These are phyloP conservation scores for Papilio elwesi DNA, from an alignment of 2,888 invertebrate species.

Conservation along the genomic window DNA sequence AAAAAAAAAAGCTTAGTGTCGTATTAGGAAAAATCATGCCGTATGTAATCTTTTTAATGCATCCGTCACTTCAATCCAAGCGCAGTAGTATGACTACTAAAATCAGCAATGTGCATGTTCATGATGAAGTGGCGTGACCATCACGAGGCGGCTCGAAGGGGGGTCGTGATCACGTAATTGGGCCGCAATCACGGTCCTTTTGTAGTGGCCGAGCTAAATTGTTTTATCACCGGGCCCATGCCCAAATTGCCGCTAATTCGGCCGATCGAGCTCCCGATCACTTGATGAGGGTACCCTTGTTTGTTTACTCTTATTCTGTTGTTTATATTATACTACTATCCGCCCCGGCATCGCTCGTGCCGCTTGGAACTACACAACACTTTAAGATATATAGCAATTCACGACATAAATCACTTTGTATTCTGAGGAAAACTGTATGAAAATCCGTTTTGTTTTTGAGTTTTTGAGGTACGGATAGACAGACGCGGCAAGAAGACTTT, in stretches of 20 bases:
- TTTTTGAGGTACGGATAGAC: too few species aligned
- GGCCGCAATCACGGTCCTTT: constrained; percentile 37
- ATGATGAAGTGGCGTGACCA: neutral
- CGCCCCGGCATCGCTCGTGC: neutral
- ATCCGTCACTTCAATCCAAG: too few species aligned
- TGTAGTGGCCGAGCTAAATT: constrained; percentile 39
- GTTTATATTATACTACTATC: neutral
- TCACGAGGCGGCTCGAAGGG: constrained; percentile 19
- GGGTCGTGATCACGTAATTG: constrained; percentile 50
- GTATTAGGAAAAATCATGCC: too few species aligned
- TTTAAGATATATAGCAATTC: neutral
- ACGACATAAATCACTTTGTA: neutral
- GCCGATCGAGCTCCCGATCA: constrained; percentile 20
- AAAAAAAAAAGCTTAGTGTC: too few species aligned
- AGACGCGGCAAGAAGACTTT: too few species aligned
- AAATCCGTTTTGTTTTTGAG: too few species aligned
- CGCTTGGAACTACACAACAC: too few species aligned
- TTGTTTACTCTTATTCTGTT: constrained; percentile 22
- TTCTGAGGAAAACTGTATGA: neutral
- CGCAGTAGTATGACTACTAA: neutral
- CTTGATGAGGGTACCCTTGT: constrained; percentile 25
- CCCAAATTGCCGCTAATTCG: constrained; percentile 34
- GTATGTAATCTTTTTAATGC: too few species aligned
- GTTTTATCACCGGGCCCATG: constrained; percentile 39
- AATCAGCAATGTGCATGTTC: neutral